A percentile compares a stretch with the other conserved stretches of the same genome.
Evolutionary conservation across 2,113 vertebrate genomes (phyloP).

Genomic region (Procapra przewalskii): DNA sequence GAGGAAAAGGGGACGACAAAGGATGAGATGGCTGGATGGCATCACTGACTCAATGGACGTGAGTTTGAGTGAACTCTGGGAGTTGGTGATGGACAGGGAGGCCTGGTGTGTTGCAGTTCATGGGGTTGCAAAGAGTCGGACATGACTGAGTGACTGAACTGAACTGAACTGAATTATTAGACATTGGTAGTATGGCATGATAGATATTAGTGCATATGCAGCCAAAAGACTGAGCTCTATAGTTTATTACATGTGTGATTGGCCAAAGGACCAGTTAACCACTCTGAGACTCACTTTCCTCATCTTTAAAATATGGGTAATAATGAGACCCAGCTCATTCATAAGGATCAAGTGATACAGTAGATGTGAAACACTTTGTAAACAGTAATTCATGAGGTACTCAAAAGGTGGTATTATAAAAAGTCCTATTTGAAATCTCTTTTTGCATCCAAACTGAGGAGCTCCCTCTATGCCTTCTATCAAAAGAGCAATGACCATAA

Average conservation of each 20-base stretch:
- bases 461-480: not conserved
- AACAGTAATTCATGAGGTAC: not conserved
- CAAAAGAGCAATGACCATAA: not conserved
- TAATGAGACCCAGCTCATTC: slow-evolving; percentile 27
- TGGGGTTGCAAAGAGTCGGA: too few relatives aligned
- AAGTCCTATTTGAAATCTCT: not conserved
- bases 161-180: not conserved
- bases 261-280: not conserved
- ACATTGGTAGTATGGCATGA: not conserved
- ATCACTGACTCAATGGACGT: too few relatives aligned
- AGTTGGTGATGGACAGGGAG: too few relatives aligned
- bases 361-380: not conserved
- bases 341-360: not conserved
- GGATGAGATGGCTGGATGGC: too few relatives aligned
- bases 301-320: slow-evolving; percentile 5
- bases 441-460: not conserved
- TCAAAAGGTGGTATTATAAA: not conserved
- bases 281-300: slow-evolving; percentile 9
- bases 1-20: too few relatives aligned
- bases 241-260: slow-evolving; percentile 38
- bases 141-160: too few relatives aligned
- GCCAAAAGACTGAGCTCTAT: not conserved
- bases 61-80: too few relatives aligned
- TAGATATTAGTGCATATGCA: not conserved
- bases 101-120: too few relatives aligned